phyloP scores from a whole-genome alignment of 2,888 invertebrate species.

The Pogonocherus hispidulus region DNA sequence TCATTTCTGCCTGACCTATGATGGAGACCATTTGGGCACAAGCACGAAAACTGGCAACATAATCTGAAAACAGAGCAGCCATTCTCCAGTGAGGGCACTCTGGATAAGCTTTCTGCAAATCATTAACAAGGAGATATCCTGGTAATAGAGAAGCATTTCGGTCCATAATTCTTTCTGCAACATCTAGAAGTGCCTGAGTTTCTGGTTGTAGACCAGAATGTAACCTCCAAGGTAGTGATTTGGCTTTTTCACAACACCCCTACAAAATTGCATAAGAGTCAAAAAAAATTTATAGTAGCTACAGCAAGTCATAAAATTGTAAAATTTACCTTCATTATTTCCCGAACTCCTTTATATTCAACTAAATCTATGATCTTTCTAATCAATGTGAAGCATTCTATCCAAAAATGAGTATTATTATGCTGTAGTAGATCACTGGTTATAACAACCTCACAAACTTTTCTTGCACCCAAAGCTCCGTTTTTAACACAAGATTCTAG shows the following conservation, averaged over 20 bases:
- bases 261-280: slow-evolving; percentile 59
- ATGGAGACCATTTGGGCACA: slow-evolving; percentile 97
- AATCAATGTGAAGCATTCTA: slow-evolving; percentile 87
- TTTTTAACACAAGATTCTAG: slow-evolving; percentile 80
- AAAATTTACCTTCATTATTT: slow-evolving; percentile 89
- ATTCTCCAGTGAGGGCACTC: slow-evolving; percentile 96
- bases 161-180: slow-evolving; percentile 92
- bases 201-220: slow-evolving; percentile 87
- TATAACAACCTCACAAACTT: slow-evolving; percentile 90
- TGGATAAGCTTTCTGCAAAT: slow-evolving; percentile 90
- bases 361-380: slow-evolving; percentile 90
- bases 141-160: slow-evolving; percentile 92
- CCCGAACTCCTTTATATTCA: slow-evolving; percentile 95
- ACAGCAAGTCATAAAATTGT: too few species aligned
- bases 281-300: too few species aligned
- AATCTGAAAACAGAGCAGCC: slow-evolving; percentile 86
- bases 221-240: slow-evolving; percentile 82
- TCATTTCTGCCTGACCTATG: slow-evolving; percentile 89
- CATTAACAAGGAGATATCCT: slow-evolving; percentile 95
- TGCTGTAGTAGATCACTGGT: slow-evolving; percentile 86
- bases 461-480: slow-evolving; percentile 80
- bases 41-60: slow-evolving; percentile 92
- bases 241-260: slow-evolving; percentile 91
- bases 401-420: slow-evolving; percentile 90
- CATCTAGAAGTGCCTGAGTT: slow-evolving; percentile 83